Evolutionary conservation across 64 coral and sea anemone species (phyloP).

Genomic region (Hydrozoanthus tunicans): DNA sequence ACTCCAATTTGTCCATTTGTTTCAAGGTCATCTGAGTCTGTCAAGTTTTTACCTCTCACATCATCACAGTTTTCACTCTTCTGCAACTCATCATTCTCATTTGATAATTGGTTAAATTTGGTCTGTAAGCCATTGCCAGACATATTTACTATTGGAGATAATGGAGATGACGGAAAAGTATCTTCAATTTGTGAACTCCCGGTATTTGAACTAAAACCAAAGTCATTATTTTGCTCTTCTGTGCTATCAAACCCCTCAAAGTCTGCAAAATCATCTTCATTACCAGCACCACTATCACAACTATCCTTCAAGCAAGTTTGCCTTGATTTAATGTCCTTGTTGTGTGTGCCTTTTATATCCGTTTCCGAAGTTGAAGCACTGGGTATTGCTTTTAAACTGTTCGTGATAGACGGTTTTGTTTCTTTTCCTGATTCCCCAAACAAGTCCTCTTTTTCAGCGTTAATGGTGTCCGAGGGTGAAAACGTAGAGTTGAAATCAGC

Average conservation of each 20-base stretch:
- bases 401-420: neutral
- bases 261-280: constrained; percentile 49
- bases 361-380: neutral
- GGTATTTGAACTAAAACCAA: neutral
- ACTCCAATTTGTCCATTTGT: neutral
- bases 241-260: constrained; percentile 42
- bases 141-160: neutral
- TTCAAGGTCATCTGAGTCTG: neutral
- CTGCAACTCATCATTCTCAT: neutral
- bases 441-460: neutral
- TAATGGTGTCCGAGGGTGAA: neutral
- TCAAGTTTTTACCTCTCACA: neutral
- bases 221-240: neutral
- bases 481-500: constrained; percentile 32
- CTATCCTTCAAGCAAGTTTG: neutral
- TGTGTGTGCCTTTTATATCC: neutral
- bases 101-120: neutral
- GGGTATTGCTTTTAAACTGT: neutral
- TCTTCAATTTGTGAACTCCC: neutral
- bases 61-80: neutral
- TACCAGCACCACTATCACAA: constrained; percentile 1
- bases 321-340: neutral
- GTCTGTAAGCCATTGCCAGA: neutral
- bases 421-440: neutral
- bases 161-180: neutral